Conservation (phyloP, 2,113 vertebrate genomes). For the Eulacestoma nigropectus region DNA sequence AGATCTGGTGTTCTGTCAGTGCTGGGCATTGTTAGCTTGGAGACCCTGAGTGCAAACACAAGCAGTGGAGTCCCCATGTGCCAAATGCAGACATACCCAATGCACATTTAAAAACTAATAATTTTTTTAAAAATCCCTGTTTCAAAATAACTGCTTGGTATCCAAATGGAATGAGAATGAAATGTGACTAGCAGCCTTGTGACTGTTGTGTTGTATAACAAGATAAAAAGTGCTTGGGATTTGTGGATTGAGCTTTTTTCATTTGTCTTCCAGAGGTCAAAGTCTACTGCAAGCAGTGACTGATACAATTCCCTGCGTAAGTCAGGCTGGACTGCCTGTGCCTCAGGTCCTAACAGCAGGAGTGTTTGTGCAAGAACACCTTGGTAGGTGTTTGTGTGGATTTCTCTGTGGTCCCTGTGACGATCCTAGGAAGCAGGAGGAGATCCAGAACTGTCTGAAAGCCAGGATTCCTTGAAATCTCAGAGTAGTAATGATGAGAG, state of each 20-base stretch:
- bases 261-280: slow-evolving; percentile 47
- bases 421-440: neutral
- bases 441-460: neutral
- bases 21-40: neutral
- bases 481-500: neutral
- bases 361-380: neutral
- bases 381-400: neutral
- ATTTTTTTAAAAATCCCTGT: neutral
- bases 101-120: neutral
- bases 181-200: neutral
- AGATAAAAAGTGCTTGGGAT: slow-evolving; percentile 48
- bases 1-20: neutral
- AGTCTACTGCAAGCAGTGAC: neutral
- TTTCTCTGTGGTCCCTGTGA: neutral
- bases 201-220: slow-evolving; percentile 49
- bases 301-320: neutral
- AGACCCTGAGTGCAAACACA: neutral
- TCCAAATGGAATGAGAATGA: neutral
- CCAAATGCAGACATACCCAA: neutral
- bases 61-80: neutral
- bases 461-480: neutral
- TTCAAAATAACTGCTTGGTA: neutral
- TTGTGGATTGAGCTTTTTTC: slow-evolving; percentile 30
- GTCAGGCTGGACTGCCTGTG: neutral
- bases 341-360: neutral